Conservation (phyloP, 2,888 invertebrate species). For the Oasisia sp. region DNA sequence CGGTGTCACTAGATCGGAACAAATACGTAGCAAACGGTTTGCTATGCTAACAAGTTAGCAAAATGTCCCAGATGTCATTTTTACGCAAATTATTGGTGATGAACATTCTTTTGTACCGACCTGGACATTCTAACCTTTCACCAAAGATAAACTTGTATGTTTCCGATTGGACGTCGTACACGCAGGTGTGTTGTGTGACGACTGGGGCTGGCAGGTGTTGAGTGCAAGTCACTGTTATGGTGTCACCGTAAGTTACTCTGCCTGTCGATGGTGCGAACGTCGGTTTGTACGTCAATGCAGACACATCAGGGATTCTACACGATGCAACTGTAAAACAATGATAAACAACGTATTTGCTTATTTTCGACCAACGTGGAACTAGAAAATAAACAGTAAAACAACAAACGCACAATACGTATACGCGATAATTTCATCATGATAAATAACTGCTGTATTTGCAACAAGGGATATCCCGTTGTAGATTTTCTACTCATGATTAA, state of each 20-base stretch:
- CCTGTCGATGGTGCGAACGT: not conserved
- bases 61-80: too few relatives aligned
- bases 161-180: not conserved
- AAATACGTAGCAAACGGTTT: too few relatives aligned
- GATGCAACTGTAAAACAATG: not conserved
- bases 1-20: too few relatives aligned
- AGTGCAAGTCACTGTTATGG: not conserved
- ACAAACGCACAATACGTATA: not conserved
- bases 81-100: not conserved
- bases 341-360: not conserved
- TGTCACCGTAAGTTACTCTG: not conserved
- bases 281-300: not conserved
- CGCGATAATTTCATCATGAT: not conserved
- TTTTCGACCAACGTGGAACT: not conserved
- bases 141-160: conserved; percentile 6
- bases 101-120: not conserved
- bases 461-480: too few relatives aligned
- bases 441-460: too few relatives aligned
- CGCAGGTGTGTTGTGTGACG: not conserved
- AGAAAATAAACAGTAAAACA: not conserved
- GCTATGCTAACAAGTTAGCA: too few relatives aligned
- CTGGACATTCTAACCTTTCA: not conserved
- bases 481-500: not conserved
- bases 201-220: not conserved
- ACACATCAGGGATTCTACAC: not conserved